Percentiles rank a stretch among this genome's conserved stretches.
phyloP scores from a whole-genome alignment of 2,113 vertebrate species.

The Pycnonotus jocosus region DNA sequence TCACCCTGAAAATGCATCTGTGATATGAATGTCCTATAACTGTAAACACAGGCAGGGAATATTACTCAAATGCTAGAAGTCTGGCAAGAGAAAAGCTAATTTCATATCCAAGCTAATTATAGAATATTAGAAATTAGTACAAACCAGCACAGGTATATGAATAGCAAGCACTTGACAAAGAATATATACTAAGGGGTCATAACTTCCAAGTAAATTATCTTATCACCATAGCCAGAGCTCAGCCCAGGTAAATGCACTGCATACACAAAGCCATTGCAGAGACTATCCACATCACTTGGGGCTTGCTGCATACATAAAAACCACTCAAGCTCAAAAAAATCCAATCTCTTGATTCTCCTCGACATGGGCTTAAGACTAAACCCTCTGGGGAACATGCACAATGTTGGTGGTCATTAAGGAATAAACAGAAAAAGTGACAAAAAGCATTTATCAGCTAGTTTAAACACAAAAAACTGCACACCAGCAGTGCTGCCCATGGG shows the following conservation, averaged over 20 bases:
- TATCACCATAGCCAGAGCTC: neutral
- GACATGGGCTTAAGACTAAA: neutral
- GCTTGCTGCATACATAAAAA: neutral
- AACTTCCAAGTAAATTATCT: neutral
- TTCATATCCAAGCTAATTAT: neutral
- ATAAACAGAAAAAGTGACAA: neutral
- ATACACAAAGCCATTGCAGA: neutral
- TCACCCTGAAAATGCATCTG: neutral
- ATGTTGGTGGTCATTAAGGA: neutral
- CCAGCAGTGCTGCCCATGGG: neutral
- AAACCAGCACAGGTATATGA: neutral
- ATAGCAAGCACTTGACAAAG: neutral
- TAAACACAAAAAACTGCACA: neutral
- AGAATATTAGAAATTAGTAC: neutral
- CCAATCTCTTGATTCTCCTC: neutral
- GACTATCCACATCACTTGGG: fast-evolving
- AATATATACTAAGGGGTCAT: neutral
- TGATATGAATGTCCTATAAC: neutral
- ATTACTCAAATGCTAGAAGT: neutral
- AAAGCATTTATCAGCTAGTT: neutral
- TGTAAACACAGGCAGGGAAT: neutral
- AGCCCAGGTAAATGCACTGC: neutral
- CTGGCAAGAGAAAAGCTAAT: neutral
- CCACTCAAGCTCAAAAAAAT: neutral
- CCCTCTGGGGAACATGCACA: neutral